Evolutionary conservation across 2,797 vertebrate genomes (phyloP), one percentile per base, ranked within the genome.

Genomic region (Siniperca scherzeri): DNA sequence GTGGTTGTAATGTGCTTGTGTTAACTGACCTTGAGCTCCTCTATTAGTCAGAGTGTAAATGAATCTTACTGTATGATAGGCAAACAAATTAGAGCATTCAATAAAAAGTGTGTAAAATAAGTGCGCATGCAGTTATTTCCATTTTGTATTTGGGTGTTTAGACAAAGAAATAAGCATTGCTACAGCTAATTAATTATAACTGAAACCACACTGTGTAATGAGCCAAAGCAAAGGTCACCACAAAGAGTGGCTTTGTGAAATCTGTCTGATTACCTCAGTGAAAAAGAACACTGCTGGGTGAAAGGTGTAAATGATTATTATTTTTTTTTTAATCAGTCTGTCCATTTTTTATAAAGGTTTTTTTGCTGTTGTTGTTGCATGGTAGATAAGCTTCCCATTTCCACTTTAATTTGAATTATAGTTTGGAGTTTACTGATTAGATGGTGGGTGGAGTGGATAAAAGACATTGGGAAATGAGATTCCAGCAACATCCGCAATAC

Each of bases 191-290:
- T 83, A 62, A 85, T 88, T 72, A 81, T 40, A 82, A 42, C 33
- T 27, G 67, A 70, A 65, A 76, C 69, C 57, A 64, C 53, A 42
- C 8, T 14, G 60, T 74, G 62, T 74, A 78, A 77, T 53, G 72
- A 90, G 80, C 66, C 65, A 19, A 66, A 81, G 82, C 67, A 87
- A 86, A 86, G 83, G 85, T 85, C 81, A 62, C 21, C 16, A n/a
- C 77, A 74, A 44, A 64, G 69, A 67, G 70, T 33, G 44, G 42
- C 70, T 74, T 77, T 72, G 60, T 64, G 55, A 68, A 82, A 80
- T 42, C 40, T 73, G 22, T 67, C 61, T 57, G 53, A 64, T 68
- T 71, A 60, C 42, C 68, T 48, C 61, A 46, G 60, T 27, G 38
- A 70, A 59, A n/a, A 66, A 64, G n/a, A 42, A 38, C 9, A 17